phyloP scores from a whole-genome alignment of 2,113 vertebrate species.

The Psittacula cyanocephala region DNA sequence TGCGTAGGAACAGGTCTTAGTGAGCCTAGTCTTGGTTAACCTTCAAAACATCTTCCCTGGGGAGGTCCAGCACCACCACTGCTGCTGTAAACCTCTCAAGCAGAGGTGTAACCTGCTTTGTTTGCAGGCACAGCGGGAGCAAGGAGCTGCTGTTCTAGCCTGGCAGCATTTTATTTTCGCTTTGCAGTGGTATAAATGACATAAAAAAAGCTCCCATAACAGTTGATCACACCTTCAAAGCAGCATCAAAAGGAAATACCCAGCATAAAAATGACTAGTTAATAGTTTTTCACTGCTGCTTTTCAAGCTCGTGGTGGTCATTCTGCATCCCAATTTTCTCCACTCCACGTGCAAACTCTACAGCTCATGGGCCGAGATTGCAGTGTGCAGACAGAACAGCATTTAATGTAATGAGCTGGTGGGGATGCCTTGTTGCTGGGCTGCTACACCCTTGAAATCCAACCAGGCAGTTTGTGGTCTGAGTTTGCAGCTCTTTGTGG shows the following conservation, averaged over 20 bases:
- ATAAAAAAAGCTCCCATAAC: not conserved
- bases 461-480: not conserved
- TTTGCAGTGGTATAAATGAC: not conserved
- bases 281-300: not conserved
- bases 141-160: not conserved
- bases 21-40: not conserved
- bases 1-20: not conserved
- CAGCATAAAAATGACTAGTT: not conserved
- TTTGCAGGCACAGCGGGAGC: not conserved
- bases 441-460: not conserved
- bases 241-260: not conserved
- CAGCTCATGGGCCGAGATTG: not conserved
- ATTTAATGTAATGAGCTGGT: not conserved
- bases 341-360: rapidly evolving
- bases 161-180: not conserved
- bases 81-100: not conserved
- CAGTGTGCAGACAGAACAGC: not conserved
- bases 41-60: not conserved
- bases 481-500: not conserved
- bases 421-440: not conserved
- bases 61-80: not conserved
- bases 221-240: not conserved
- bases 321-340: not conserved
- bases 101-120: not conserved
- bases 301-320: not conserved